Evolutionary conservation across 2,888 invertebrate species (phyloP).

Genomic region (Leptothorax acervorum): DNA sequence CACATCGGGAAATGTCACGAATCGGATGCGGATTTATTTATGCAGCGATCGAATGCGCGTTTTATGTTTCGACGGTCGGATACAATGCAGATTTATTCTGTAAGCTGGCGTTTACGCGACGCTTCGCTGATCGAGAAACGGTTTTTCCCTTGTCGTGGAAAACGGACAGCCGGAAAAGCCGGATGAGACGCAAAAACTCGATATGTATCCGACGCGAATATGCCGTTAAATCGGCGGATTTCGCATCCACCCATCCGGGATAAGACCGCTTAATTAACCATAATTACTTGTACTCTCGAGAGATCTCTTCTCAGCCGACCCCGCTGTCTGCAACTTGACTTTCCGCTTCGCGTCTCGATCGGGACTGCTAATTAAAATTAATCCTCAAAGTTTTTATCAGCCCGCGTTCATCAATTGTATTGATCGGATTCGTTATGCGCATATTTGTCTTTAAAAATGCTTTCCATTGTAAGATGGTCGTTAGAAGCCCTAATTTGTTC

Average conservation of each 20-base stretch:
- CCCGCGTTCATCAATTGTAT: not conserved
- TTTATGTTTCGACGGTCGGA: slow-evolving; percentile 38
- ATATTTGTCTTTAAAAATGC: not conserved
- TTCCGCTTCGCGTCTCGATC: slow-evolving; percentile 31
- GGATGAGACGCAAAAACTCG: slow-evolving; percentile 36
- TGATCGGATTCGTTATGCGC: not conserved
- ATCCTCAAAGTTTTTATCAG: slow-evolving; percentile 30
- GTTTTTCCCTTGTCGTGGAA: slow-evolving; percentile 32
- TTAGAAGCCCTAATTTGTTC: slow-evolving; percentile 10
- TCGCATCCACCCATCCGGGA: slow-evolving; percentile 19
- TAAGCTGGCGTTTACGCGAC: slow-evolving; percentile 40
- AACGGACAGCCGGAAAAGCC: slow-evolving; percentile 37
- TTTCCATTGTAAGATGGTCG: not conserved
- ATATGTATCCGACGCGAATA: slow-evolving; percentile 14
- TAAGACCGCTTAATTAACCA: slow-evolving; percentile 46
- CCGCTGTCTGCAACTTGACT: slow-evolving; percentile 30
- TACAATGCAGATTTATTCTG: slow-evolving; percentile 48
- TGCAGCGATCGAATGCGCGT: slow-evolving; percentile 50
- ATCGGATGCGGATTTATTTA: slow-evolving; percentile 45
- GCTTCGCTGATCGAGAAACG: slow-evolving; percentile 43
- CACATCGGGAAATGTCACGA: slow-evolving; percentile 5
- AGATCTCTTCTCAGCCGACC: slow-evolving; percentile 28
- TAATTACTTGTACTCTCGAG: slow-evolving; percentile 40
- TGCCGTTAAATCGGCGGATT: slow-evolving; percentile 13
- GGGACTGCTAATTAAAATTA: slow-evolving; percentile 42